Percentiles rank a stretch among this genome's conserved stretches.
Evolutionary conservation across 2,113 vertebrate genomes (phyloP).

Genomic region (Gymnarchus niloticus): DNA sequence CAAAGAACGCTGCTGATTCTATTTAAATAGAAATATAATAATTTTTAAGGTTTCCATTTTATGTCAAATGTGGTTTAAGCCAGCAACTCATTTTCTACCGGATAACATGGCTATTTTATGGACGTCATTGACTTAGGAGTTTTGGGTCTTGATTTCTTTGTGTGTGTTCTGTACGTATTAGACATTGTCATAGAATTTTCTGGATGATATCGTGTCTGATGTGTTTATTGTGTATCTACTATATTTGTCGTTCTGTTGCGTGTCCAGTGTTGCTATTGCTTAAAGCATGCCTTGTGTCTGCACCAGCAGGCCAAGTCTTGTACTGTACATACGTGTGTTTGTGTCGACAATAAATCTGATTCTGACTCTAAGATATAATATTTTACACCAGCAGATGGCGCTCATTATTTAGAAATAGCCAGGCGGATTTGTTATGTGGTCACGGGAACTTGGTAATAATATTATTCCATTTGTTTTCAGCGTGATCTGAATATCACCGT

Average conservation of each 20-base stretch:
- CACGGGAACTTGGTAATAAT: background rate
- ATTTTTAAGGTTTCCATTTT: background rate
- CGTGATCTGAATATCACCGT: background rate
- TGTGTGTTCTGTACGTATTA: too few relatives aligned
- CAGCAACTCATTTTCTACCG: background rate
- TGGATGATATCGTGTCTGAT: too few relatives aligned
- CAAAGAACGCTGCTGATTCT: background rate
- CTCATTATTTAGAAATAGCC: conserved; percentile 12
- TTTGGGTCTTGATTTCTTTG: background rate
- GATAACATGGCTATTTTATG: background rate
- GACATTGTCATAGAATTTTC: too few relatives aligned
- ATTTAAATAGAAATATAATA: background rate
- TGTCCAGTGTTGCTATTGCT: too few relatives aligned
- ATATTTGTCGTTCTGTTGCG: too few relatives aligned
- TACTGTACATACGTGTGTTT: too few relatives aligned
- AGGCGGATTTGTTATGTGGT: background rate
- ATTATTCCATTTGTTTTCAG: background rate
- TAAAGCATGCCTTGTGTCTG: too few relatives aligned
- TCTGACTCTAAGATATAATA: too few relatives aligned
- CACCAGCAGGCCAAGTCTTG: too few relatives aligned
- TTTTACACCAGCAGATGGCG: conserved; percentile 17
- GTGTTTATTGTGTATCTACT: too few relatives aligned
- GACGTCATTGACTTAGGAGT: background rate
- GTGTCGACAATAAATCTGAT: too few relatives aligned
- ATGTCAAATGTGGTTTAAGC: background rate